A percentile compares a stretch with the other conserved stretches of the same genome.
These are phyloP conservation scores for Stegana nigrithorax DNA, from an alignment of 2,888 invertebrate species.

Conservation along the genomic window DNA sequence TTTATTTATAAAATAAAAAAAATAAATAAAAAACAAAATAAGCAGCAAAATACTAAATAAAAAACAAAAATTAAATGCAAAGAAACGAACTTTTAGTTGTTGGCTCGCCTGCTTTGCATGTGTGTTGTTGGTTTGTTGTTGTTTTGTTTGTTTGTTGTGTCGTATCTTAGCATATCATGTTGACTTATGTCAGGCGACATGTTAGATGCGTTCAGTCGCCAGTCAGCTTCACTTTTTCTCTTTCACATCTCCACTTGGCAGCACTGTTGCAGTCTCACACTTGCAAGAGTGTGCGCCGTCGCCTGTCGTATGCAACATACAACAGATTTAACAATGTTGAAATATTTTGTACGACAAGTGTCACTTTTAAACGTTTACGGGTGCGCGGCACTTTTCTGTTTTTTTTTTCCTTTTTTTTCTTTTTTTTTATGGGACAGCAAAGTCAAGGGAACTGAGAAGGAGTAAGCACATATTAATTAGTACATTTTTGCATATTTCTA, in stretches of 20 bases:
- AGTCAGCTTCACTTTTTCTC: slow-evolving; percentile 9
- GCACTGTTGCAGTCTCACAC: neutral
- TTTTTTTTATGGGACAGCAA: no score
- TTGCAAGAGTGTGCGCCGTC: neutral
- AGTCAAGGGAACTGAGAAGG: no score
- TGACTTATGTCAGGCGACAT: slow-evolving; percentile 25
- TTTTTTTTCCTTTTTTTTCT: no score
- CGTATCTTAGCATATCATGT: slow-evolving; percentile 24
- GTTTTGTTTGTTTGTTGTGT: slow-evolving; percentile 17
- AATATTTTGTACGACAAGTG: slow-evolving; percentile 15
- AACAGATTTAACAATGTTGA: slow-evolving; percentile 7
- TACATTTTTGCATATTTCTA: no score
- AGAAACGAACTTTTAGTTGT: neutral
- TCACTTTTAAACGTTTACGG: neutral
- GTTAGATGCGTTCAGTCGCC: slow-evolving; percentile 17
- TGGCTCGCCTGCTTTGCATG: neutral
- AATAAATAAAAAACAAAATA: slow-evolving; percentile 9
- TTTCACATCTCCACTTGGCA: neutral
- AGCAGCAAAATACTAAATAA: neutral
- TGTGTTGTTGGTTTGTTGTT: neutral
- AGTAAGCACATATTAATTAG: no score
- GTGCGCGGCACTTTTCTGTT: no score
- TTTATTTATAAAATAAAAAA: slow-evolving; percentile 15
- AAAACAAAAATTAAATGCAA: neutral
- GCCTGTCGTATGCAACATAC: neutral